A percentile compares a stretch with the other conserved stretches of the same genome.
phyloP scores from a whole-genome alignment of 2,888 invertebrate genomes.

The Acleris holmiana region DNA sequence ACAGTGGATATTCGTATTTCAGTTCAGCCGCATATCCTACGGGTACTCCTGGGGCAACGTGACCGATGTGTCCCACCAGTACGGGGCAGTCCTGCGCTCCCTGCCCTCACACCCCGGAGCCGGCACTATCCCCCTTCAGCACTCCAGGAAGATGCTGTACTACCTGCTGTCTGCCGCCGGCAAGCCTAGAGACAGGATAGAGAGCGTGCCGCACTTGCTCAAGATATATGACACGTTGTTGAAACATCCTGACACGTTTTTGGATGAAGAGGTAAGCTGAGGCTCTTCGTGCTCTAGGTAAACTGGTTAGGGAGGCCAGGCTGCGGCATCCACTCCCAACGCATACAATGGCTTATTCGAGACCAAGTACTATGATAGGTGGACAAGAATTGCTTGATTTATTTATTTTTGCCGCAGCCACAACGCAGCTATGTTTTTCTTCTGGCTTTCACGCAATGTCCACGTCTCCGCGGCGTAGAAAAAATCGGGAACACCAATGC shows the following conservation, averaged over 20 bases:
- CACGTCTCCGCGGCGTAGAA: too few species aligned
- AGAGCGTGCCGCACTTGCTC: conserved; percentile 87
- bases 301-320: too few species aligned
- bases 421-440: too few species aligned
- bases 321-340: too few species aligned
- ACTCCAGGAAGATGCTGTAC: conserved; percentile 83
- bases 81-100: conserved; percentile 81
- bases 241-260: conserved; percentile 85
- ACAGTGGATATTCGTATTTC: conserved; percentile 38
- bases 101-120: conserved; percentile 86
- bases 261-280: conserved; percentile 88
- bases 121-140: conserved; percentile 85
- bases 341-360: too few species aligned
- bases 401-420: too few species aligned
- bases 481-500: too few species aligned
- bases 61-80: conserved; percentile 81
- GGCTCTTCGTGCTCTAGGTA: too few species aligned
- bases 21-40: conserved; percentile 77
- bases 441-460: too few species aligned
- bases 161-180: conserved; percentile 75
- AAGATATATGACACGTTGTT: conserved; percentile 76
- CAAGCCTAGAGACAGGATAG: conserved; percentile 63
- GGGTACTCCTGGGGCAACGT: conserved; percentile 87
- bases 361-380: too few species aligned
- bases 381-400: too few species aligned